Evolutionary conservation across 2,888 invertebrate species (phyloP).

Genomic region (Omphaloscelis lunosa): DNA sequence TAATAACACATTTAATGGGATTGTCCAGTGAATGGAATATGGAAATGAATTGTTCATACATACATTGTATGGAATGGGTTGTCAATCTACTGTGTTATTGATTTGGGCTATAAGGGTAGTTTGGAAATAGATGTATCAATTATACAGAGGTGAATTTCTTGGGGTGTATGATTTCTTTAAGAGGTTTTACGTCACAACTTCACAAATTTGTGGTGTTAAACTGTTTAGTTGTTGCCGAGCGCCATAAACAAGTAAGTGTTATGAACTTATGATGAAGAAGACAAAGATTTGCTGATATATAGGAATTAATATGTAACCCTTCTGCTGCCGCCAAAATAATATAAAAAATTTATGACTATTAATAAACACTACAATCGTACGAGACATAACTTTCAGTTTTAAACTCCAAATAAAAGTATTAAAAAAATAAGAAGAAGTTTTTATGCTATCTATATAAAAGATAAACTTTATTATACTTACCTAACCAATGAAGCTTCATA

Average conservation of each 20-base stretch:
- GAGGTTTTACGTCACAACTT: conserved; percentile 4
- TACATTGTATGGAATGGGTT: conserved; percentile 1
- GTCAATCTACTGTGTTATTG: conserved; percentile 16
- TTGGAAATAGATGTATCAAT: conserved; percentile 39
- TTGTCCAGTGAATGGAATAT: conserved; percentile 1
- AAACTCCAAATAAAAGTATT: too few species aligned
- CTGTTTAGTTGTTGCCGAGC: not conserved
- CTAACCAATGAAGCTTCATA: not conserved
- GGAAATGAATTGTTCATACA: conserved; percentile 1
- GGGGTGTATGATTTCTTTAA: not conserved
- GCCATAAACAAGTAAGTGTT: not conserved
- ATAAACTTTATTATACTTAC: too few species aligned
- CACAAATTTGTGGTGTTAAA: not conserved
- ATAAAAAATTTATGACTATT: too few species aligned
- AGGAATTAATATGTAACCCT: too few species aligned
- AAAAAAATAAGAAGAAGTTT: too few species aligned
- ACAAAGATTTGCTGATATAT: not conserved
- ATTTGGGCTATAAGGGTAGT: not conserved
- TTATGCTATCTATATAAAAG: too few species aligned
- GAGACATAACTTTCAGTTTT: too few species aligned
- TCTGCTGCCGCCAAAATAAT: too few species aligned
- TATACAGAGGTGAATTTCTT: conserved; percentile 23
- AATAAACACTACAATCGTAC: too few species aligned
- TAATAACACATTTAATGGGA: not conserved
- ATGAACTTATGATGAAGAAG: not conserved